Percentiles rank a stretch among this genome's conserved stretches.
Conservation (phyloP, 2,888 invertebrate species). For the Seira musarum region DNA sequence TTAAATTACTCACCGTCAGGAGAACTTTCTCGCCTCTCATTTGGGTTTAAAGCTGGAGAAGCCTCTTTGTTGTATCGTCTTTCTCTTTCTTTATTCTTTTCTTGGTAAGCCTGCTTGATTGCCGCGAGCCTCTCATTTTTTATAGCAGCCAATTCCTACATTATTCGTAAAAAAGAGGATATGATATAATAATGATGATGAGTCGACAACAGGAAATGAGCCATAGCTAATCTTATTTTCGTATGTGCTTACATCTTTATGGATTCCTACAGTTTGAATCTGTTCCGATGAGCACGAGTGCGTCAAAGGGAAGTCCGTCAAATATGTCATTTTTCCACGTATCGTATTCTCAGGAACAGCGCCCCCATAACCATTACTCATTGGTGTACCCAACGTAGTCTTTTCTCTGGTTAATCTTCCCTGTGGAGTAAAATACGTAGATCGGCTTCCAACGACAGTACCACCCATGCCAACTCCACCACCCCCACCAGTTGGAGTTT, state of each 20-base stretch:
- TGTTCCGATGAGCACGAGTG: constrained; percentile 62
- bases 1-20: constrained; percentile 38
- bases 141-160: constrained; percentile 65
- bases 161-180: not conserved
- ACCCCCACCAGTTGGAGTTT: constrained; percentile 28
- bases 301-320: constrained; percentile 68
- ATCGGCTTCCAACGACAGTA: constrained; percentile 33
- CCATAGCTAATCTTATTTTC: not conserved
- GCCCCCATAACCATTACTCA: constrained; percentile 47
- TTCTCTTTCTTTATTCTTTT: constrained; percentile 64
- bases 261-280: constrained; percentile 52
- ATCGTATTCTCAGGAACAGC: constrained; percentile 66
- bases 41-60: constrained; percentile 27
- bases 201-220: constrained; percentile 4
- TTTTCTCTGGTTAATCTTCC: constrained; percentile 59
- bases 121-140: constrained; percentile 70
- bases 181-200: not conserved
- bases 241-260: constrained; percentile 42
- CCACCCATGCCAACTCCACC: constrained; percentile 11
- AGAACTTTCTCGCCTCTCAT: constrained; percentile 41
- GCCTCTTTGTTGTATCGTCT: constrained; percentile 41
- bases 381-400: constrained; percentile 51
- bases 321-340: constrained; percentile 68
- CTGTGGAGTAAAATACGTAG: constrained; percentile 49
- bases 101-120: constrained; percentile 69